Base-by-base conservation (phyloP, 2,113 vertebrate genomes). In the Psammodynastes pulverulentus region DNA sequence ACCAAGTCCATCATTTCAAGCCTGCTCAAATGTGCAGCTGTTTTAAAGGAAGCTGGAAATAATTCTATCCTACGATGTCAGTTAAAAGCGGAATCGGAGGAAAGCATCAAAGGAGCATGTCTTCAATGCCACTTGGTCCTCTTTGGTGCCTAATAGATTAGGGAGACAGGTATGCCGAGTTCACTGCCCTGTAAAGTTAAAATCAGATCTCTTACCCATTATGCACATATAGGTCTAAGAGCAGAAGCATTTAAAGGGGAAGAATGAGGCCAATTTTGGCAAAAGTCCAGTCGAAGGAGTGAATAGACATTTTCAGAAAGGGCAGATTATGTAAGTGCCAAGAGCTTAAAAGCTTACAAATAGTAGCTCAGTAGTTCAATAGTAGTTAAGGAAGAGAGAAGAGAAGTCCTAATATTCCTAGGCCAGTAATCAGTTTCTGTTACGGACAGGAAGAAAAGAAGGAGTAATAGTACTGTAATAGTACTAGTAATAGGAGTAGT, bases 261-360 rank as follows among this genome's bases (percentile, higher is more conserved):
- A 95, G 84, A 95, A 94, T 93, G 94, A 93, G 91, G 92, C 95
- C 51, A 6, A 12, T 88, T 95, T 58, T 96, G 95, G 95, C 91
- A 6, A 92, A 89, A 46, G 92, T 54, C 90, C 97, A 97, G 15
- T 29, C 45, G 5, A 52, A 89, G 67, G 89, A 93, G 90, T 97
- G 93, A 97, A 97, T 95, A 90, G 94, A 95, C 72, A 96, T 90
- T 96, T 96, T 96, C 62, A 97, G 88, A 52, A 85, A 96, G 96
- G 88, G 85, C 93, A 96, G 56, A 91, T 94, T 94, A n/a, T 48
- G 92, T 94, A 95, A 94, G 52, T 93, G 72, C 54, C 87, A 95
- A 95, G 88, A 87, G 54, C 93, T 53, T 95, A 96, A 96, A 95
- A 92, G 89, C 88, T 91, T 95, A 95, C 72, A 95, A 96, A 93